A percentile compares a stretch with the other conserved stretches of the same genome.
Evolutionary conservation across 2,113 vertebrate genomes (phyloP).

Genomic region (Oreochromis tanganicae): DNA sequence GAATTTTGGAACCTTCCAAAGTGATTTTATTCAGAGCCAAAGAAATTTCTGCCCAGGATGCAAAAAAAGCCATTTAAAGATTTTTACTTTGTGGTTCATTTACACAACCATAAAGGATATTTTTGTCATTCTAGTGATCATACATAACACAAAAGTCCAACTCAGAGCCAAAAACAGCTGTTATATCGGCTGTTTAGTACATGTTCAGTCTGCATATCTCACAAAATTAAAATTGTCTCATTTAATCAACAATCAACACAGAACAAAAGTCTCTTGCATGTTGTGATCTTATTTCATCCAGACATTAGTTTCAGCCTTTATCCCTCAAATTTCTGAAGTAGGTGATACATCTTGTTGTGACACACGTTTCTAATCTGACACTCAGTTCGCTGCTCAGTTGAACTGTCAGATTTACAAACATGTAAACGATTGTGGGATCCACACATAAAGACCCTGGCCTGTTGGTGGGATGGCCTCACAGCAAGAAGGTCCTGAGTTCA

Average conservation of each 20-base stretch:
- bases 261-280: not conserved
- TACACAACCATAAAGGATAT: not conserved
- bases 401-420: not conserved
- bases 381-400: accelerated
- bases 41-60: accelerated
- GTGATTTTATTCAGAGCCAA: not conserved
- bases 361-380: not conserved
- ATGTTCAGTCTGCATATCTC: not conserved
- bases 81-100: not conserved
- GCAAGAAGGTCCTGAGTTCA: accelerated
- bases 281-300: accelerated
- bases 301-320: not conserved
- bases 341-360: not conserved
- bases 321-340: accelerated
- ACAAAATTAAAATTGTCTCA: not conserved
- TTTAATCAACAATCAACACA: not conserved
- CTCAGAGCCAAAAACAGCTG: not conserved
- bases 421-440: not conserved
- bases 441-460: not conserved
- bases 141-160: not conserved
- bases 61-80: not conserved
- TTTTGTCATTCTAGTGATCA: not conserved
- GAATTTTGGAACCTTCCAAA: accelerated
- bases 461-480: not conserved
- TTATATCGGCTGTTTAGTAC: accelerated